Evolutionary conservation across 2,888 invertebrate genomes (phyloP).

Genomic region (Pristionchus mayeri): DNA sequence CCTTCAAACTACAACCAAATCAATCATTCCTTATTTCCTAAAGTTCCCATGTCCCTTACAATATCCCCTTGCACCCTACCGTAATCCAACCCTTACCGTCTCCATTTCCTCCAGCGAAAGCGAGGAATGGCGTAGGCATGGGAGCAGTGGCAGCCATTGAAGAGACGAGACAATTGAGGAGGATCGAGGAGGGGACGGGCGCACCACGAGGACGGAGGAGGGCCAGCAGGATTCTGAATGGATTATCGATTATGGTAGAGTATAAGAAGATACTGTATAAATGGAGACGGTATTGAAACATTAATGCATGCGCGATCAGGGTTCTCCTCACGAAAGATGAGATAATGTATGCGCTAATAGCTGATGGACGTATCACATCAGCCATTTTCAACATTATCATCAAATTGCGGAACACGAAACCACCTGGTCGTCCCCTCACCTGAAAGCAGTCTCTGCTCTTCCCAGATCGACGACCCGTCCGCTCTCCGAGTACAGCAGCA

Average conservation of each 20-base stretch:
- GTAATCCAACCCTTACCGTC: constrained; percentile 40
- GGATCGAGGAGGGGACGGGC: constrained; percentile 65
- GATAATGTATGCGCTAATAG: too few relatives aligned
- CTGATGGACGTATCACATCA: too few relatives aligned
- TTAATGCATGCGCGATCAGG: background rate
- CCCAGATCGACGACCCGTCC: constrained; percentile 67
- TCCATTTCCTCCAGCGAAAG: background rate
- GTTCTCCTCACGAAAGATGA: too few relatives aligned
- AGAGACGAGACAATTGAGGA: constrained; percentile 70
- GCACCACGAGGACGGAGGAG: constrained; percentile 65
- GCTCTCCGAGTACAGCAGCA: constrained; percentile 84
- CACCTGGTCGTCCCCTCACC: background rate
- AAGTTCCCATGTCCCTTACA: too few relatives aligned
- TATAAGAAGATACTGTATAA: too few relatives aligned
- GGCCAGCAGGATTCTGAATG: constrained; percentile 67
- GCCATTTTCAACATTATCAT: background rate
- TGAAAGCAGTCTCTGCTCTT: constrained; percentile 71
- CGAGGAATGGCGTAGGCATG: constrained; percentile 44
- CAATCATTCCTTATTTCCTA: too few relatives aligned
- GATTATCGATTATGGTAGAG: background rate
- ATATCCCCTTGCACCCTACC: too few relatives aligned
- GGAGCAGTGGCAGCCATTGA: constrained; percentile 58
- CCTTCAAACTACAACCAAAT: too few relatives aligned
- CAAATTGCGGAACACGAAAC: background rate
- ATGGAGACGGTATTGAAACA: too few relatives aligned